Conservation (phyloP, 2,888 invertebrate species). For the Acheta domesticus region DNA sequence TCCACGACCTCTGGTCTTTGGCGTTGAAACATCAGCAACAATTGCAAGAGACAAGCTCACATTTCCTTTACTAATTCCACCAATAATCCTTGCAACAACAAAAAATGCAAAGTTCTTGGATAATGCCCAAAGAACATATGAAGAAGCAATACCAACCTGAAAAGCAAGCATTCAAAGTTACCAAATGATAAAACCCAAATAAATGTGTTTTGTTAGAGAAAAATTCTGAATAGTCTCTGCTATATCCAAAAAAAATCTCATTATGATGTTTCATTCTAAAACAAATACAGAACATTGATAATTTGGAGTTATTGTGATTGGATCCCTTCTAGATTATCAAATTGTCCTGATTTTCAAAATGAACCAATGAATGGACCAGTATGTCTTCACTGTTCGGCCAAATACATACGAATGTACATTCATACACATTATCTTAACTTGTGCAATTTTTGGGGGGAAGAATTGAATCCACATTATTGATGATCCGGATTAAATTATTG, state of each 20-base stretch:
- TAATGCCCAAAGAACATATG: slow-evolving; percentile 85
- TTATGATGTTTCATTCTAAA: neutral
- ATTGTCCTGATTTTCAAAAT: too few species aligned
- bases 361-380: too few species aligned
- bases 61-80: slow-evolving; percentile 95
- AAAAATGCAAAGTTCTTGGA: slow-evolving; percentile 86
- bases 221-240: too few species aligned
- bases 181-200: too few species aligned
- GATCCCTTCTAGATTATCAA: too few species aligned
- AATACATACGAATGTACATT: too few species aligned
- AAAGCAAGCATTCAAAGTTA: slow-evolving; percentile 41
- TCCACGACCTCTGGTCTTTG: slow-evolving; percentile 81
- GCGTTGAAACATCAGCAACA: slow-evolving; percentile 84
- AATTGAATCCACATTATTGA: too few species aligned
- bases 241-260: neutral
- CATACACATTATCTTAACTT: too few species aligned
- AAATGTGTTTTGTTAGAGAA: too few species aligned
- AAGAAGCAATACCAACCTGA: slow-evolving; percentile 78
- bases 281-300: neutral
- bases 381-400: too few species aligned
- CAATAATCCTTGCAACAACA: slow-evolving; percentile 86
- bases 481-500: too few species aligned
- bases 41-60: slow-evolving; percentile 93
- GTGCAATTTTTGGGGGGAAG: too few species aligned
- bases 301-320: neutral